Conservation (phyloP, 1,140 invertebrate species). For the Globodera rostochiensis region DNA sequence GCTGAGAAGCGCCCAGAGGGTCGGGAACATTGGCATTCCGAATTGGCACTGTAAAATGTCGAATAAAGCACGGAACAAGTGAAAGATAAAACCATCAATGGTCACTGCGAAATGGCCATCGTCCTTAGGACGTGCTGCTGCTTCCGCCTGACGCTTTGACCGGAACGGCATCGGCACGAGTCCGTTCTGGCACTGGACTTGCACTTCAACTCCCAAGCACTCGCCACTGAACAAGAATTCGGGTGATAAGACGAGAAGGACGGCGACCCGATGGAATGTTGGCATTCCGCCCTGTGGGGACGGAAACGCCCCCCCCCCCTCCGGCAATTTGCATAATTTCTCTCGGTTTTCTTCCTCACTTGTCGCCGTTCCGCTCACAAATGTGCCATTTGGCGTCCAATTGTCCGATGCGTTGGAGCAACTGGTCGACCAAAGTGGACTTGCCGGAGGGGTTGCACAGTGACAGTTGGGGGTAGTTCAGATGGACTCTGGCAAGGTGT, state of each 20-base stretch:
- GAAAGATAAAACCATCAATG: conserved; percentile 15
- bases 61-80: not conserved
- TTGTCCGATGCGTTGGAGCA: conserved; percentile 46
- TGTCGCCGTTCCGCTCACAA: conserved; percentile 35
- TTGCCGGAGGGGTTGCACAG: conserved; percentile 59
- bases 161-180: not conserved
- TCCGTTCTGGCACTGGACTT: conserved; percentile 29
- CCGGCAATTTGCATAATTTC: not conserved
- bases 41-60: conserved; percentile 8
- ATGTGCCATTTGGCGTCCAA: conserved; percentile 59
- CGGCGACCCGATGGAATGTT: not conserved
- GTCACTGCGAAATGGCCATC: conserved; percentile 11
- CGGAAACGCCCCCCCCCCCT: no score
- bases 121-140: not conserved
- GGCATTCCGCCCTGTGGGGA: not conserved
- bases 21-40: not conserved
- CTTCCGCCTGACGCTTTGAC: conserved; percentile 6
- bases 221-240: not conserved
- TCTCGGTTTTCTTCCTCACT: not conserved
- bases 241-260: not conserved
- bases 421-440: conserved; percentile 53
- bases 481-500: conserved; percentile 47
- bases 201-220: conserved; percentile 31
- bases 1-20: not conserved
- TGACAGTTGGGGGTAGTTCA: conserved; percentile 56